These are phyloP conservation scores for Hetaerina americana DNA, from an alignment of 1,140 invertebrate genomes.

Conservation along the genomic window DNA sequence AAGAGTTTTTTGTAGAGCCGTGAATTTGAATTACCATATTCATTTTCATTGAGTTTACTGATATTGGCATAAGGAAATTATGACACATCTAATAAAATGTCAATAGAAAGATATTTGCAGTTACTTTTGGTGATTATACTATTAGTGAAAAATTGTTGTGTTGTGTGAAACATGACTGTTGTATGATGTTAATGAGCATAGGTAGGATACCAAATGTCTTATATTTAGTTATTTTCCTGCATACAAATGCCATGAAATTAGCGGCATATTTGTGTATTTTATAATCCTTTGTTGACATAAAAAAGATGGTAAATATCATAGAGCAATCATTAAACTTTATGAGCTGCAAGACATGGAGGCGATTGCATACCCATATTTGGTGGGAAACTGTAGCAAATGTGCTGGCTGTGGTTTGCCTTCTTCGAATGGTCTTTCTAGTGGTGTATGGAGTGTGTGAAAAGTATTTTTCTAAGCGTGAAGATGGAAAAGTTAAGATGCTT, in stretches of 20 bases:
- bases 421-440: constrained; percentile 6
- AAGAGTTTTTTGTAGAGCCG: neutral
- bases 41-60: neutral
- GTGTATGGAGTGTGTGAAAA: constrained; percentile 10
- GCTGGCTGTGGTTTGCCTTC: constrained; percentile 15
- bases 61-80: neutral
- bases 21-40: neutral
- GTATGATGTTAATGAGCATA: constrained; percentile 2
- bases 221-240: neutral
- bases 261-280: neutral
- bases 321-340: neutral
- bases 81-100: neutral
- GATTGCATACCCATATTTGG: neutral
- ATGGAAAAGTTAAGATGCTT: constrained; percentile 11
- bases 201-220: neutral
- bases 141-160: constrained; percentile 1
- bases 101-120: constrained; percentile 6
- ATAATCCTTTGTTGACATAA: neutral
- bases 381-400: constrained; percentile 1
- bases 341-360: neutral
- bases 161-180: constrained; percentile 1
- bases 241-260: neutral
- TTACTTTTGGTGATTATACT: constrained; percentile 8
- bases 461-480: constrained; percentile 16
- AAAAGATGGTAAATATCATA: neutral